Base-by-base conservation (phyloP, 1,140 invertebrate genomes). In the Lepidurus couesii region DNA sequence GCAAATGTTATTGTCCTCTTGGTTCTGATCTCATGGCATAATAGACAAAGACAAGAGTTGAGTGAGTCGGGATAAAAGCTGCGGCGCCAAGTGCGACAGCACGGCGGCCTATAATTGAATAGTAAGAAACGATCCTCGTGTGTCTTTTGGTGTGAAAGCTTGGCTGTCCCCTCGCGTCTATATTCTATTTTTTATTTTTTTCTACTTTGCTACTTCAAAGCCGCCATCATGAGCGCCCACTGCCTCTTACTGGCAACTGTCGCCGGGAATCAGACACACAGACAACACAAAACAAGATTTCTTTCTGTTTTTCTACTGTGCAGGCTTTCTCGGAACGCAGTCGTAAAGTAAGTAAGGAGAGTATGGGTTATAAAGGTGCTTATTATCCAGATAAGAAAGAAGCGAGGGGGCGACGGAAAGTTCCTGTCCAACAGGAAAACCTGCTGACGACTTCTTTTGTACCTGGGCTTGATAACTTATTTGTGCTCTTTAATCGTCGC, bases 331-430 rank as follows among this genome's bases (percentile, higher is more conserved):
- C 13, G 53, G 53, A 16, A 65, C 53, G n/a, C 53, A 65, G 53
- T 65, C 53, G 16, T n/a, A 65, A 13, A 21, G 53, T 65, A 65
- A 65, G 53, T 65, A 65, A 34, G 53, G n/a, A n/a, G 21, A 13
- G 53, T 65, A 65, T 65, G 53, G 53, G 21, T 34, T 65, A 21
- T 21, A 9, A 21, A 65, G 53, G 53, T 21, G 53, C 53, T 65
- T 65, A 65, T 65, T 65, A 65, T 65, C 53, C 53, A 65, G 53
- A 65, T 65, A 65, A 65, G 53, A 65, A 65, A 65, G 53, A 65
- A n/a, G 53, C 13, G 26, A 65, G 53, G 21, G 13, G 53, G 21
- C 16, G 53, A 65, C 53, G 53, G 53, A 21, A 65, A 65, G 53
- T 65, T 65, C 21, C 53, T 9, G 53, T 65, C 53, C 4, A 34